These are phyloP conservation scores for Protaetia brevitarsis DNA, from an alignment of 1,140 invertebrate species.

Conservation along the genomic window DNA sequence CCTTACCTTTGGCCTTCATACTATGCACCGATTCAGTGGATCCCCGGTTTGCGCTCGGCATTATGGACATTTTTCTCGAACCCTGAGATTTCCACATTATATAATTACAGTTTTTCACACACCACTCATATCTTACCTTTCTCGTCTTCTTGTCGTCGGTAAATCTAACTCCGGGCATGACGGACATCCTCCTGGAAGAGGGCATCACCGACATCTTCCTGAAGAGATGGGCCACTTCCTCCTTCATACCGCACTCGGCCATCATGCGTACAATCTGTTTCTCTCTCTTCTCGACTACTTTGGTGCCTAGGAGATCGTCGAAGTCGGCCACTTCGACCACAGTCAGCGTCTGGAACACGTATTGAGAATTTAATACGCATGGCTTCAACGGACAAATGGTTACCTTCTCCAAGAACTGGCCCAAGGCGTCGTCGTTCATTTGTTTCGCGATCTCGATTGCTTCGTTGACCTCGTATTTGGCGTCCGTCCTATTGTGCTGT, in stretches of 20 bases:
- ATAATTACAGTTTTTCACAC: not conserved
- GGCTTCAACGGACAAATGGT: not conserved
- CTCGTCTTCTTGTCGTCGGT: constrained; percentile 24
- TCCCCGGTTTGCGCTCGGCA: constrained; percentile 23
- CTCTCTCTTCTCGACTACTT: constrained; percentile 42
- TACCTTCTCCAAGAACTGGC: constrained; percentile 31
- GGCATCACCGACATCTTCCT: constrained; percentile 44
- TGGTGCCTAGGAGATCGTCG: constrained; percentile 39
- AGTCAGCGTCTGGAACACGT: constrained; percentile 35
- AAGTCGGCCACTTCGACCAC: constrained; percentile 40
- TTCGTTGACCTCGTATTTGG: constrained; percentile 49
- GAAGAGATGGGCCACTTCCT: constrained; percentile 43
- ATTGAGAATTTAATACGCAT: not conserved
- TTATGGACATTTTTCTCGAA: constrained; percentile 26
- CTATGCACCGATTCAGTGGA: not conserved
- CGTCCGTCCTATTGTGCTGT: constrained; percentile 54
- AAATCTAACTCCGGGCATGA: constrained; percentile 44
- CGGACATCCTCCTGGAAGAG: constrained; percentile 40
- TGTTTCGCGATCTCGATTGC: constrained; percentile 50
- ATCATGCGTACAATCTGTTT: constrained; percentile 43
- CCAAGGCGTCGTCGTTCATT: constrained; percentile 45
- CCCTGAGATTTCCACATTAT: constrained; percentile 6
- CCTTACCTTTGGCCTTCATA: not conserved
- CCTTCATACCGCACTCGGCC: constrained; percentile 38
- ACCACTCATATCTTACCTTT: not conserved